Evolutionary conservation across 2,888 invertebrate species (phyloP), one percentile per base, ranked within the genome.

Genomic region (Volucella zonaria): DNA sequence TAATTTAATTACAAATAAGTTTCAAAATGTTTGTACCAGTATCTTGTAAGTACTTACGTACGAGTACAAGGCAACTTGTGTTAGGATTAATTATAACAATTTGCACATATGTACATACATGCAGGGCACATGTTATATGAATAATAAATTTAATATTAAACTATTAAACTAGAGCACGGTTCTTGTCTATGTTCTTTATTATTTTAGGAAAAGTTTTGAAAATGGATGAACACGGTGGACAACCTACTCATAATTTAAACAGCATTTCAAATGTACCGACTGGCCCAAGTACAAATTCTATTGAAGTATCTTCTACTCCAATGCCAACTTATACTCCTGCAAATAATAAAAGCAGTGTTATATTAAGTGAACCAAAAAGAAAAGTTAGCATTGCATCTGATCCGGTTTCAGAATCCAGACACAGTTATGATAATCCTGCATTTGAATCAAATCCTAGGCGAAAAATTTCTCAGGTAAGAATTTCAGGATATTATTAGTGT

Each of bases 381-480:
- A 93, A 94, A 90, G 94, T 95, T 12, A 94, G 94, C 88, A 94
- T 95, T 83, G 94, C 93, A 91, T 93, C 94, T 6, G 94, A 94
- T 89, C 93, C 93, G 10, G 89, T 93, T 52, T 86, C 87, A 0
- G 90, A 91, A 90, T 68, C 87, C 67, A 49, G 89, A 45, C 83
- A 87, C 56, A 94, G 93, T 59, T 93, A 95, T 82, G 95, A 95
- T 89, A 95, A 95, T 90, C 92, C 93, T 67, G 94, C 93, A 1
- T 95, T 94, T 77, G 95, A 95, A 89, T 93, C 93, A 92, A 94
- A 93, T 89, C 91, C 92, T 45, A 88, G 90, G 70, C 89, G 90
- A 77, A 92, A 92, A 91, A 92, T 92, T 87, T 92, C 92, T 87
- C 92, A 91, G 90, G 92, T 91, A 86, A 89, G 87, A 73, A 51